Conservation (phyloP, 2,797 vertebrate genomes). For the Sebastes jordani region DNA sequence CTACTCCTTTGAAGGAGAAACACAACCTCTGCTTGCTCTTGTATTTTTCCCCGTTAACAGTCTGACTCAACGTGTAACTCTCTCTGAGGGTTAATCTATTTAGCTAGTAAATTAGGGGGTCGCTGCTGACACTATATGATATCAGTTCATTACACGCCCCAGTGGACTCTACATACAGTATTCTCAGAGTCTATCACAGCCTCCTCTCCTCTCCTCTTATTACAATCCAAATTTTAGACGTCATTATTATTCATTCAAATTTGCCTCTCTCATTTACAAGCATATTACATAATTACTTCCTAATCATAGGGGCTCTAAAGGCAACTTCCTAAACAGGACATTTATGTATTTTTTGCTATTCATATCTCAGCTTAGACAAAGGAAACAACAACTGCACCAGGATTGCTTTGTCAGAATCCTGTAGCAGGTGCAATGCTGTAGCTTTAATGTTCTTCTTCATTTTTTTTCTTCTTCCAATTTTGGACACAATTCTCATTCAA, state of each 20-base stretch:
- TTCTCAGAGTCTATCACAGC: not conserved
- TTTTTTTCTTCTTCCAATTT: not conserved
- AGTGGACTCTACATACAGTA: slow-evolving; percentile 36
- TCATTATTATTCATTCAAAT: not conserved
- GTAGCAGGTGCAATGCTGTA: not conserved
- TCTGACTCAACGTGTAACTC: slow-evolving; percentile 18
- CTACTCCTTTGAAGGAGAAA: slow-evolving; percentile 3
- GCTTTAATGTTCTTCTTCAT: not conserved
- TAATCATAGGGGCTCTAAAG: not conserved
- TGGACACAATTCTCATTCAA: not conserved
- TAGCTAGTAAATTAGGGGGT: slow-evolving; percentile 48
- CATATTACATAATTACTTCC: not conserved
- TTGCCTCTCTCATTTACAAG: not conserved
- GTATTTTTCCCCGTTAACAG: not conserved
- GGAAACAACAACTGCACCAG: not conserved
- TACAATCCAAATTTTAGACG: not conserved
- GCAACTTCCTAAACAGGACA: not conserved
- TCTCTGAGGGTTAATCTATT: slow-evolving; percentile 53
- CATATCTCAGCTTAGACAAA: not conserved
- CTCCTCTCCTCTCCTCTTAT: not conserved
- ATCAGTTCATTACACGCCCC: slow-evolving; percentile 56
- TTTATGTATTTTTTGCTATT: not conserved
- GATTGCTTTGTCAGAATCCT: not conserved
- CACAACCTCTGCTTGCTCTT: not conserved
- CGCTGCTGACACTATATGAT: slow-evolving; percentile 67